Conservation (phyloP, 2,888 invertebrate species). For the Lasioglossum leucozonium region DNA sequence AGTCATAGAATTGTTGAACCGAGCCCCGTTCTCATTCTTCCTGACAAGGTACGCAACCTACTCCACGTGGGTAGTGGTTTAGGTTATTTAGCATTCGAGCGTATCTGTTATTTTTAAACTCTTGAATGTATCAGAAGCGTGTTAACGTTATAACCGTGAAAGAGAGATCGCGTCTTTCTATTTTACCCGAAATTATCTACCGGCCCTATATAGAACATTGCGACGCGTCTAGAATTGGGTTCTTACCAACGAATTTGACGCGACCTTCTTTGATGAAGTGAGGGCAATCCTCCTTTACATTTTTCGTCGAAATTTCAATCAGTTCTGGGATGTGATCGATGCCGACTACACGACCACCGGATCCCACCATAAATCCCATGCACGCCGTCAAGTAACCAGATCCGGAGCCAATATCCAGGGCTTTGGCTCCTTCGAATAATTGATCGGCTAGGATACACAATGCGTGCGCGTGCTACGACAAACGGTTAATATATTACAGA, state of each 20-base stretch:
- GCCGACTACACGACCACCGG: slow-evolving; percentile 85
- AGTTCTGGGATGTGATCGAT: slow-evolving; percentile 87
- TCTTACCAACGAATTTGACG: slow-evolving; percentile 81
- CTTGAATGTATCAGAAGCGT: slow-evolving; percentile 17
- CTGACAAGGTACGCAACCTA: slow-evolving; percentile 71
- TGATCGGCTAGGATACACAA: slow-evolving; percentile 93
- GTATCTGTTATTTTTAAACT: slow-evolving; percentile 31
- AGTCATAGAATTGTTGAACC: slow-evolving; percentile 68
- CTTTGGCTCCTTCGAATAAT: slow-evolving; percentile 86
- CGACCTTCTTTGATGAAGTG: slow-evolving; percentile 78
- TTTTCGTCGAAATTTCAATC: slow-evolving; percentile 85
- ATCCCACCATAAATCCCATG: slow-evolving; percentile 87
- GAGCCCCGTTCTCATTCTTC: slow-evolving; percentile 68
- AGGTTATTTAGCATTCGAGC: slow-evolving; percentile 58
- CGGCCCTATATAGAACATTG: slow-evolving; percentile 27
- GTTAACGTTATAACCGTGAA: slow-evolving; percentile 12
- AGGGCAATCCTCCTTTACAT: slow-evolving; percentile 83
- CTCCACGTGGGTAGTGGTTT: slow-evolving; percentile 64
- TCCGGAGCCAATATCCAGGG: slow-evolving; percentile 87
- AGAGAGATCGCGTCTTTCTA: slow-evolving; percentile 24
- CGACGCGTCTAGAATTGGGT: neutral
- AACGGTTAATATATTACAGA: neutral
- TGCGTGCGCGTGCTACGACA: slow-evolving; percentile 94
- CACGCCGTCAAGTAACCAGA: slow-evolving; percentile 87
- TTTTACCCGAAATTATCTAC: slow-evolving; percentile 31